Conservation (phyloP, 2,113 vertebrate genomes). For the Arenaria interpres region DNA sequence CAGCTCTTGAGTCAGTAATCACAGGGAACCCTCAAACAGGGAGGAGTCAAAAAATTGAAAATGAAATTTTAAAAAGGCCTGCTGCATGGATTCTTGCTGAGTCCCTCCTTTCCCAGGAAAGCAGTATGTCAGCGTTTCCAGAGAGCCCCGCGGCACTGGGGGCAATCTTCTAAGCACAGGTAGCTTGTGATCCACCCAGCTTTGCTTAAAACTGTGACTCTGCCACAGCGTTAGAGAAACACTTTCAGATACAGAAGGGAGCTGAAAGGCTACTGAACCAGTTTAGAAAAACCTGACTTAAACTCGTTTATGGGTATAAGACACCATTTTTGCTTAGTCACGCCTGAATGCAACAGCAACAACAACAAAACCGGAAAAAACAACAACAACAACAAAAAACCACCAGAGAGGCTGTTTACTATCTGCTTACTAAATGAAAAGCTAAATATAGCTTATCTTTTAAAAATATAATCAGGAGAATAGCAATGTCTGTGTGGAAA, state of each 20-base stretch:
- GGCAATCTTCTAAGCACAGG: neutral
- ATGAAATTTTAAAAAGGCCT: neutral
- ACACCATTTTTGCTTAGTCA: neutral
- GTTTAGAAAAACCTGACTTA: neutral
- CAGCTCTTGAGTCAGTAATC: constrained; percentile 26
- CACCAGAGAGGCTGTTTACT: neutral
- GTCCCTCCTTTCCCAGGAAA: constrained; percentile 10
- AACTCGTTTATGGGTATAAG: neutral
- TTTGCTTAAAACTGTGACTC: neutral
- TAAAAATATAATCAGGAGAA: neutral
- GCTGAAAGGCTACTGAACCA: neutral
- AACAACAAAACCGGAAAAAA: neutral
- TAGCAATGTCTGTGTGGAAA: neutral
- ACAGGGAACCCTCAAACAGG: constrained; percentile 15
- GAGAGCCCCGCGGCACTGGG: neutral
- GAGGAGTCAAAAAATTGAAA: constrained; percentile 42
- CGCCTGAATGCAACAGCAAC: neutral
- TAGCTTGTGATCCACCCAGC: neutral
- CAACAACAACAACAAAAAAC: neutral
- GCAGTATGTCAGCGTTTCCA: constrained; percentile 12
- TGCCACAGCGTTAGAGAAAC: neutral
- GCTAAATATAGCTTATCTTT: neutral
- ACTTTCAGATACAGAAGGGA: neutral
- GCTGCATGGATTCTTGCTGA: neutral
- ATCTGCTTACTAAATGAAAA: neutral